Evolutionary conservation across 2,113 vertebrate species (phyloP), one percentile per base, ranked within the genome.

Genomic region (Mustela nigripes): DNA sequence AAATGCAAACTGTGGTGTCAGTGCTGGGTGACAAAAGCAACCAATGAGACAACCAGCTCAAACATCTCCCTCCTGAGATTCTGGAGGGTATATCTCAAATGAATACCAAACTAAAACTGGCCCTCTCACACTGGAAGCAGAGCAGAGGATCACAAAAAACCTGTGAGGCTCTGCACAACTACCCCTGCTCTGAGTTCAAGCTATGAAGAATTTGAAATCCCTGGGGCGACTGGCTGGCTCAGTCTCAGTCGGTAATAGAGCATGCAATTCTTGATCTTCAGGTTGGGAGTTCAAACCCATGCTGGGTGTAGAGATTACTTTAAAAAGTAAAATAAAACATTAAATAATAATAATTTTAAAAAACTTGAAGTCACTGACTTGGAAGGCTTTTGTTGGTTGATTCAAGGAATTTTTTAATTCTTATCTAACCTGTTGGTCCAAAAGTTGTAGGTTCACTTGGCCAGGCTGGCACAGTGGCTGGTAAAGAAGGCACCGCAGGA

Each of bases 401-500:
- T 26, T 80, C 58, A 24, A 2, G 53, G 36, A 8, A 26, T 63
- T 82, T 94, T 95, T 73, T 8, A n/a, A 84, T 58, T 96, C 62
- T 93, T 86, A 93, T 92, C 99, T 98, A 97, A 99, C 99, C 99
- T 99, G 99, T 98, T 98, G 98, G 98, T 99, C 98, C 99, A 2
- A 99, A 99, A 91, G 98, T 96, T 98, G 98, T 91, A 97, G 98
- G 98, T 98, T 99, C 98, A 93, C 97, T 98, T 95, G 98, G 98
- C 99, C 99, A 99, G 96, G 98, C 95, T 97, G 99, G 98, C 98
- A 99, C 98, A 96, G 99, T 98, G 98, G 98, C 97, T 98, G 99
- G 98, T 98, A 98, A 97, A 97, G 99, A 99, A 99, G 99, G 99
- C 99, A 99, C 99, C 96, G 98, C 96, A 97, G 99, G 98, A 98